phyloP scores from a whole-genome alignment of 1,140 invertebrate species.

The Epicauta chinensis region DNA sequence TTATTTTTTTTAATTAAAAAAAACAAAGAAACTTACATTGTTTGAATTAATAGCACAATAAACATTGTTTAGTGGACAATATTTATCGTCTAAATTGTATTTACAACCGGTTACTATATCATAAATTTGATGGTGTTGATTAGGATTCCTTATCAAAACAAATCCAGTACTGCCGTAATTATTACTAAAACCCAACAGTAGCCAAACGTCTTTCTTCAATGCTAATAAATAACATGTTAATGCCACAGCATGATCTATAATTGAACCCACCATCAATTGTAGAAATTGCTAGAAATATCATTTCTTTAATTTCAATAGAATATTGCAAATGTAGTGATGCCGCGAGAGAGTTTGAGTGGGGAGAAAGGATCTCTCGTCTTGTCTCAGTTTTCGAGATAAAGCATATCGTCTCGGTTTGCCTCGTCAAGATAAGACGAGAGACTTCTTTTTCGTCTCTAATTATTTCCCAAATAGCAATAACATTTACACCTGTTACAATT shows the following conservation, averaged over 20 bases:
- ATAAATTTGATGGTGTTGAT: conserved; percentile 43
- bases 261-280: conserved; percentile 66
- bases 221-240: conserved; percentile 72
- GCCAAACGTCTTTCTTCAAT: conserved; percentile 63
- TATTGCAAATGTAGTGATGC: no score
- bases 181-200: conserved; percentile 56
- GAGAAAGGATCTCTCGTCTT: no score
- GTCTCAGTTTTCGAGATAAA: no score
- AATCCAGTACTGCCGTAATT: conserved; percentile 29
- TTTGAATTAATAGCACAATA: conserved; percentile 56
- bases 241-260: conserved; percentile 75
- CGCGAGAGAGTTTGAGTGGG: no score
- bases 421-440: no score
- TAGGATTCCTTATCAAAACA: conserved; percentile 26
- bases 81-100: conserved; percentile 58
- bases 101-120: conserved; percentile 66
- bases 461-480: conserved; percentile 20
- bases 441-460: no score
- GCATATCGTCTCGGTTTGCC: no score
- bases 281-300: conserved; percentile 73
- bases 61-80: conserved; percentile 71
- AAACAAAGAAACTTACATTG: conserved; percentile 52
- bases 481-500: no score
- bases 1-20: no score
- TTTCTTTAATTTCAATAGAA: no score